These are phyloP conservation scores for Ectropis crepuscularia DNA, from an alignment of 2,888 invertebrate species.

Conservation along the genomic window DNA sequence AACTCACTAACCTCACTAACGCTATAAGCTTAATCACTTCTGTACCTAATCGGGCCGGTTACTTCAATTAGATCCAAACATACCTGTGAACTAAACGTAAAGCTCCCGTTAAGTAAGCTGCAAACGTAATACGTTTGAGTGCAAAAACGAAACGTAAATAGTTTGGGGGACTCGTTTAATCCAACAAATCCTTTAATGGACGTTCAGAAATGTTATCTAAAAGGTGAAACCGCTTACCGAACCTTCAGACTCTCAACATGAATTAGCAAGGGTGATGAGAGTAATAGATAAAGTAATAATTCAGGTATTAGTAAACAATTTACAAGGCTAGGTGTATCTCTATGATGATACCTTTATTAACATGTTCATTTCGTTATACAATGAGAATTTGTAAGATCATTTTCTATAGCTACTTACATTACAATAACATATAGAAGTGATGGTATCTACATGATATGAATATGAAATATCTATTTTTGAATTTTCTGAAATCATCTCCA, in stretches of 20 bases:
- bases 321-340: too few relatives aligned
- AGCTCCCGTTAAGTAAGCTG: constrained; percentile 41
- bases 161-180: constrained; percentile 61
- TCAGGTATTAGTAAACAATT: not conserved
- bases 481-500: too few relatives aligned
- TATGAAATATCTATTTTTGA: too few relatives aligned
- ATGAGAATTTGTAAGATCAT: too few relatives aligned
- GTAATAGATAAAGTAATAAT: not conserved
- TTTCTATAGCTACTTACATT: too few relatives aligned
- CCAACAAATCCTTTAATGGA: constrained; percentile 76
- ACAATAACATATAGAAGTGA: too few relatives aligned
- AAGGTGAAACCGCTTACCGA: constrained; percentile 60
- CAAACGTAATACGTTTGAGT: constrained; percentile 50
- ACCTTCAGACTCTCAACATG: constrained; percentile 39
- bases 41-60: constrained; percentile 22
- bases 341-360: too few relatives aligned
- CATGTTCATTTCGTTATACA: too few relatives aligned
- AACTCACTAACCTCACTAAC: constrained; percentile 14
- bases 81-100: constrained; percentile 42
- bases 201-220: constrained; percentile 62
- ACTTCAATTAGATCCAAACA: constrained; percentile 26
- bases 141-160: constrained; percentile 57
- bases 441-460: too few relatives aligned
- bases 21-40: constrained; percentile 10
- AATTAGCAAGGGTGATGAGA: not conserved